Evolutionary conservation across 2,113 vertebrate species (phyloP), one percentile per base, ranked within the genome.

Genomic region (Addax nasomaculatus): DNA sequence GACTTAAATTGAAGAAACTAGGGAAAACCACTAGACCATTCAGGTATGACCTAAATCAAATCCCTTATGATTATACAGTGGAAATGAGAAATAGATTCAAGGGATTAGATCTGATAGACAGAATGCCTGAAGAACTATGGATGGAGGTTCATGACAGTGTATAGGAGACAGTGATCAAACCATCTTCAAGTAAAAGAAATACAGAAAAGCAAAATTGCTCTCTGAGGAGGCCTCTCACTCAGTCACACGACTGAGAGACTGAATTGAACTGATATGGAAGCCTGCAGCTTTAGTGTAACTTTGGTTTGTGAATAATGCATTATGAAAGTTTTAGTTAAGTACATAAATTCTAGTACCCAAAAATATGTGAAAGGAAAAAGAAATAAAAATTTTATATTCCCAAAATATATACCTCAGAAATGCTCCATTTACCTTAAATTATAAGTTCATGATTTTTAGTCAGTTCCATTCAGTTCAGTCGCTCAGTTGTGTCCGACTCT

Each of bases 321-420:
- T 92, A 93, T 80, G 5, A 57, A 14, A 36, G 2, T 0, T 96
- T 98, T 97, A 96, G 93, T 33, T 95, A 85, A 49, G 89, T 58
- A 1, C 5, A 85, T 96, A 97, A 93, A 36, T 16, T 88, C 11
- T 36, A 89, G 4, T 86, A 49, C 11, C 73, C 43, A 19, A 79
- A 79, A 95, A 25, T 78, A 3, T 55, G 8, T 95, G 4, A 93
- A 45, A 92, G 25, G 11, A 89, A 11, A 11, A 84, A 73, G 11
- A 13, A 89, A 60, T 23, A 17, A 53, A 67, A 93, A 3, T 49
- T 95, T 39, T 96, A 6, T 64, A 57, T 89, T 45, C 39, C 16
- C 84, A 70, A 47, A 55, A 39, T 33, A 5, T n/a, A 43, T 16
- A 51, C 1, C 7, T 88, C 83, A 64, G 7, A 80, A 14, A 89